These are phyloP conservation scores for Sisyra nigra DNA, from an alignment of 2,888 invertebrate genomes.

Conservation along the genomic window DNA sequence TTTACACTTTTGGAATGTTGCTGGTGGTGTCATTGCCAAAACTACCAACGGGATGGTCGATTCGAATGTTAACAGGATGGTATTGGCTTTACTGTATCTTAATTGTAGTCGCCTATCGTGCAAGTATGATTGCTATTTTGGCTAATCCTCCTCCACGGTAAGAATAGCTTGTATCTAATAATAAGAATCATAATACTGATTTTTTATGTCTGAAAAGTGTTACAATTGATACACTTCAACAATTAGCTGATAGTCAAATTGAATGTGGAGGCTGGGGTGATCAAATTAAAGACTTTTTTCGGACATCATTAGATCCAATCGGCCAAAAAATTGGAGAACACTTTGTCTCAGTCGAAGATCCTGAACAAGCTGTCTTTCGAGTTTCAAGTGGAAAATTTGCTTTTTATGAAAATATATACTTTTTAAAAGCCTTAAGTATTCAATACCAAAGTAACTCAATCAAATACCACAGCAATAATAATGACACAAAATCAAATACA, in stretches of 20 bases:
- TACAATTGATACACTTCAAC: constrained; percentile 59
- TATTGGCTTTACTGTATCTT: constrained; percentile 76
- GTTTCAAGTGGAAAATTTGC: constrained; percentile 58
- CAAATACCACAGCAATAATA: constrained; percentile 10
- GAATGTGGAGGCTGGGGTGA: constrained; percentile 56
- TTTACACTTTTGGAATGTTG: constrained; percentile 70
- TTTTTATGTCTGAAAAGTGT: constrained; percentile 31
- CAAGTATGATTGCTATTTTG: constrained; percentile 71
- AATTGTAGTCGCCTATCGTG: constrained; percentile 62
- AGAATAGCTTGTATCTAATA: constrained; percentile 9
- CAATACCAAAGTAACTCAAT: constrained; percentile 28
- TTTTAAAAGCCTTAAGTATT: constrained; percentile 47
- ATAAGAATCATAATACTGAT: too few relatives aligned
- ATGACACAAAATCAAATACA: constrained; percentile 14
- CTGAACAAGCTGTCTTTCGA: constrained; percentile 43
- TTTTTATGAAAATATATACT: constrained; percentile 64
- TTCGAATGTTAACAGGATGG: constrained; percentile 68
- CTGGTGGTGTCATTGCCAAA: constrained; percentile 62
- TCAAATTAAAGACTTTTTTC: constrained; percentile 53
- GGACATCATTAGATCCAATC: constrained; percentile 46
- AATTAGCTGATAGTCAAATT: constrained; percentile 48
- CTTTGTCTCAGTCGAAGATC: constrained; percentile 44
- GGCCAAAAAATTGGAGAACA: constrained; percentile 48
- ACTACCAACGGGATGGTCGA: constrained; percentile 63
- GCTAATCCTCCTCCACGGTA: constrained; percentile 60